Base-by-base conservation (phyloP, 2,113 vertebrate genomes). In the Dipodomys spectabilis region DNA sequence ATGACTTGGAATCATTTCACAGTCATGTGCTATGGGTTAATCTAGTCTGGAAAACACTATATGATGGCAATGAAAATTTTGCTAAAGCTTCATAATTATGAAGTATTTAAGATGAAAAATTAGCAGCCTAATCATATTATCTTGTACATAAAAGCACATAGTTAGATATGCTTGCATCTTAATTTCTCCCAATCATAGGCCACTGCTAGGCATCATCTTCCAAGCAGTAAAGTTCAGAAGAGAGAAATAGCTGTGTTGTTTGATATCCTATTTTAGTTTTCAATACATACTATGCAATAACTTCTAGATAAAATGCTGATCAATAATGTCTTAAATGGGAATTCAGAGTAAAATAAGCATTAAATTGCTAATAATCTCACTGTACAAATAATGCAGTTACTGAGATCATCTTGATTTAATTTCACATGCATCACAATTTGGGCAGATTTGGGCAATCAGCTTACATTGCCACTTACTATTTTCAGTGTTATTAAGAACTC, bases 1-100 rank as follows among this genome's bases (percentile, higher is more conserved):
- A 82, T 94, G 68, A 75, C 79, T 96, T 96, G 72, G 88, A 94
- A 94, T 84, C 87, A 94, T 93, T 96, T 87, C 49, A 95, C 84
- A 95, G 74, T 93, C 95, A 95, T 32, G 23, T 89, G 53, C 68
- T 86, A 62, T 89, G 35, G 78, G 81, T 94, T 96, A 91, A 96
- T 94, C 86, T 94, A 92, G 65, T 74, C 81, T 96, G 4, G 65
- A 93, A 95, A 90, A 72, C 64, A 39, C 62, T 64, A 57, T 77
- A 45, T 9, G 9, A 86, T 16, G 93, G 57, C 32, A 95, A 95
- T 88, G 80, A 72, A 91, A 92, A 96, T 94, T 96, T 94, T 89
- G 25, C 81, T 65, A 16, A 39, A 91, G 53, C 71, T 93, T 96
- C 86, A 68, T 95, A 94, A 96, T 95, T 83, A 94, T 65, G 68